These are phyloP conservation scores for Marmota monax DNA, from an alignment of 2,113 vertebrate genomes.

Conservation along the genomic window DNA sequence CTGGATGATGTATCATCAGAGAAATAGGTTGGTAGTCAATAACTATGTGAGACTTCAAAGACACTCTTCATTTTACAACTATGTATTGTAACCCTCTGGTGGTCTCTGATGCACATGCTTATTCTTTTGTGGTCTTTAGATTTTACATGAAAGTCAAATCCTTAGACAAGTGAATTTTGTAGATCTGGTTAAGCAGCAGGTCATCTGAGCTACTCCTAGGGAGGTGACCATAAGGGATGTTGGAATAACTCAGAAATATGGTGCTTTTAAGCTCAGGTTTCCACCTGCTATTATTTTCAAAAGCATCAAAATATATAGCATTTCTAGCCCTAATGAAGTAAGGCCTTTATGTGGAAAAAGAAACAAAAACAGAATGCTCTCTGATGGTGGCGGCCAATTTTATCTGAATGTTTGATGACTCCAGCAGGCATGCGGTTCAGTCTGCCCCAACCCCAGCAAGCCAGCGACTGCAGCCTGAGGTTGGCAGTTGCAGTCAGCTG, in stretches of 20 bases:
- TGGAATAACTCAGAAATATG: not conserved
- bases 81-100: not conserved
- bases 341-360: slow-evolving; percentile 22
- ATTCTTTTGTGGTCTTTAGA: slow-evolving; percentile 37
- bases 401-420: not conserved
- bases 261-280: not conserved
- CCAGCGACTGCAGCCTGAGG: not conserved
- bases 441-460: not conserved
- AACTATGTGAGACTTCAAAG: not conserved
- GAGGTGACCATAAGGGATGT: not conserved
- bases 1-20: not conserved
- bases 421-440: not conserved
- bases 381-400: not conserved
- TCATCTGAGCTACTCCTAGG: not conserved
- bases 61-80: not conserved
- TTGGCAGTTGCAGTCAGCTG: not conserved
- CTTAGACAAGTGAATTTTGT: slow-evolving; percentile 12
- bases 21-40: not conserved
- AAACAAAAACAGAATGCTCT: slow-evolving; percentile 14
- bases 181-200: slow-evolving; percentile 16
- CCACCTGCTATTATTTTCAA: not conserved
- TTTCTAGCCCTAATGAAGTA: slow-evolving; percentile 34
- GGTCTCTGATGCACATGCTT: not conserved
- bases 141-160: slow-evolving; percentile 34
- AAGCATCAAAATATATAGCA: slow-evolving; percentile 26